phyloP scores from a whole-genome alignment of 2,113 vertebrate species.

The Pionites leucogaster region DNA sequence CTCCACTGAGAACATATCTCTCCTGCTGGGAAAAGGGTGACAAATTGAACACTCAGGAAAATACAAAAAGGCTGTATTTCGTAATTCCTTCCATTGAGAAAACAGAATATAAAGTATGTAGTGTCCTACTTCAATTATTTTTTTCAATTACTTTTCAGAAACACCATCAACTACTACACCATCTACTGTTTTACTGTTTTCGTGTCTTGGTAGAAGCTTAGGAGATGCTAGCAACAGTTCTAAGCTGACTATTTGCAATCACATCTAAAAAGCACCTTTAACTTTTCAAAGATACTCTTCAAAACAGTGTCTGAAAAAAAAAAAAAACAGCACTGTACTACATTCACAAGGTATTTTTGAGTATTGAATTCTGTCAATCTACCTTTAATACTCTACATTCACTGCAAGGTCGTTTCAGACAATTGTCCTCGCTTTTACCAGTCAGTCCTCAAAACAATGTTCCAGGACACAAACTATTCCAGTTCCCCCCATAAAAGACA shows the following conservation, averaged over 20 bases:
- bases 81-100: neutral
- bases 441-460: neutral
- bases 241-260: neutral
- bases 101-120: neutral
- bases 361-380: neutral
- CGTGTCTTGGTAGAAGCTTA: neutral
- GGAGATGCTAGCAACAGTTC: neutral
- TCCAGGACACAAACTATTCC: neutral
- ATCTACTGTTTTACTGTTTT: neutral
- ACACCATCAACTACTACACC: neutral
- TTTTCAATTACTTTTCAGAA: neutral
- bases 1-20: neutral
- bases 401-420: neutral
- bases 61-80: neutral
- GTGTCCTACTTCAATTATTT: neutral
- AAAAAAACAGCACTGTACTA: neutral
- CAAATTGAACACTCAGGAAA: neutral
- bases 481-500: neutral
- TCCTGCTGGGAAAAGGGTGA: neutral
- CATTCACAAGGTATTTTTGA: neutral
- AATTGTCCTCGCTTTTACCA: neutral
- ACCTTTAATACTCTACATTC: neutral
- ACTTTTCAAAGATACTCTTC: neutral
- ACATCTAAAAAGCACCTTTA: neutral
- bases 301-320: neutral